These are phyloP conservation scores for Spea bombifrons DNA, from an alignment of 2,113 vertebrate species.

Conservation along the genomic window DNA sequence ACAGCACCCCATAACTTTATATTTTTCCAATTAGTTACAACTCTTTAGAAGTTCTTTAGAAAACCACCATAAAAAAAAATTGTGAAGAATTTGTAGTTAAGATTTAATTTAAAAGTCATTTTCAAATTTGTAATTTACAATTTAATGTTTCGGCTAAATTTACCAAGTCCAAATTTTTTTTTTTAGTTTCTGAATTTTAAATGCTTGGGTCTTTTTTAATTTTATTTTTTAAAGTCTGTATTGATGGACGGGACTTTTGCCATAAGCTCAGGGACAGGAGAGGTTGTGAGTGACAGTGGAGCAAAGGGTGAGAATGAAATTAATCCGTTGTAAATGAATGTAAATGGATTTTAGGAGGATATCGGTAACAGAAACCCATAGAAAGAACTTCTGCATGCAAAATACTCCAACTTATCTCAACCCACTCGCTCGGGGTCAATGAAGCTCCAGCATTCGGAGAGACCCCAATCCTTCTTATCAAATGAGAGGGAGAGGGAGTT, in stretches of 20 bases:
- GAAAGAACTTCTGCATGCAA: conserved; percentile 52
- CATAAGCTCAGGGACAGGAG: conserved; percentile 50
- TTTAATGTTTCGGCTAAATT: too few relatives aligned
- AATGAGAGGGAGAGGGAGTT: conserved; percentile 44
- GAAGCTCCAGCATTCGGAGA: conserved; percentile 51
- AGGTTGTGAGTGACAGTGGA: conserved; percentile 51
- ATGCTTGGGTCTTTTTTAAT: too few relatives aligned
- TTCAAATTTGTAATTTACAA: too few relatives aligned
- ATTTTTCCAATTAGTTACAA: too few relatives aligned
- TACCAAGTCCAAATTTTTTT: too few relatives aligned
- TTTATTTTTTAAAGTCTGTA: not conserved
- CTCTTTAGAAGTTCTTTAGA: too few relatives aligned
- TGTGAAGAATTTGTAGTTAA: too few relatives aligned
- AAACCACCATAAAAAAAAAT: too few relatives aligned
- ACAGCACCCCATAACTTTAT: too few relatives aligned
- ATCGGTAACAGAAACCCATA: conserved; percentile 57
- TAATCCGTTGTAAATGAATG: conserved; percentile 63
- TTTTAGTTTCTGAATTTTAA: too few relatives aligned
- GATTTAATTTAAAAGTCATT: too few relatives aligned
- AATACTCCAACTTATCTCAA: conserved; percentile 55
- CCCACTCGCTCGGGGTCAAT: conserved; percentile 50
- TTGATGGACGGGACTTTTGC: conserved; percentile 54
- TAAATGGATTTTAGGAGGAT: conserved; percentile 56
- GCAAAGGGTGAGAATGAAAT: conserved; percentile 56
- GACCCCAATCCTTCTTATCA: conserved; percentile 50